Evolutionary conservation across 2,888 invertebrate genomes (phyloP), one percentile per base, ranked within the genome.

Genomic region (Epinotia demarniana): DNA sequence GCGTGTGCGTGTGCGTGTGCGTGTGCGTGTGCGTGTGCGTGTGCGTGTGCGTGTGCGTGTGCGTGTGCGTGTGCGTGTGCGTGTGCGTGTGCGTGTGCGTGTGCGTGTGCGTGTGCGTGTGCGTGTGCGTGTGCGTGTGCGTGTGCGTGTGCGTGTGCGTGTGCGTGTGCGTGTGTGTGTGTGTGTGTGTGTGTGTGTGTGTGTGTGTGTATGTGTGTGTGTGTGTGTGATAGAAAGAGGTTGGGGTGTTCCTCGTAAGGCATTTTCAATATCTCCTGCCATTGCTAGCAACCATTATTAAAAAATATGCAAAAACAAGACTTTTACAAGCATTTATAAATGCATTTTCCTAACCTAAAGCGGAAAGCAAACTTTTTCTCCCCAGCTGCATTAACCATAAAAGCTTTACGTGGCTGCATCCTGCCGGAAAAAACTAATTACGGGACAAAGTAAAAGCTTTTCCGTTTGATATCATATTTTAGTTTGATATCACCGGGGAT

Each of bases 351-450:
- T 46, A 23, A 43, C 46, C 43, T 27, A 46, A 27, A 60, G 46
- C 27, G 43, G 46, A 60, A 68, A 68, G 58, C 43, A 16, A 58
- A 68, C 68, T 60, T 69, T 39, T 69, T 69, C 11, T 57, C 43
- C 68, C 60, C 69, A 46, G 63, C 46, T 69, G 69, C 63, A 74
- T 73, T 63, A 69, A 46, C 75, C 53, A 64, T 66, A 66, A 75
- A 75, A 75, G 75, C 75, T 71, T 75, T 39, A 58, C 18, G 53
- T 64, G 70, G 27, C 23, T 60, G 43, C 70, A 66, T 71, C 75
- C 75, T 66, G 75, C 64, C 49, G 70, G 70, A 33, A 71, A 75
- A 69, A 71, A 66, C 60, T n/a, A 75, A 75, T 75, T 70, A 75
- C 60, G 13, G 53, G 46, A 60, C 46, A 53, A 23, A 11, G 6